These are phyloP conservation scores for Pyrgilauda ruficollis DNA, from an alignment of 2,113 vertebrate species.

Conservation along the genomic window DNA sequence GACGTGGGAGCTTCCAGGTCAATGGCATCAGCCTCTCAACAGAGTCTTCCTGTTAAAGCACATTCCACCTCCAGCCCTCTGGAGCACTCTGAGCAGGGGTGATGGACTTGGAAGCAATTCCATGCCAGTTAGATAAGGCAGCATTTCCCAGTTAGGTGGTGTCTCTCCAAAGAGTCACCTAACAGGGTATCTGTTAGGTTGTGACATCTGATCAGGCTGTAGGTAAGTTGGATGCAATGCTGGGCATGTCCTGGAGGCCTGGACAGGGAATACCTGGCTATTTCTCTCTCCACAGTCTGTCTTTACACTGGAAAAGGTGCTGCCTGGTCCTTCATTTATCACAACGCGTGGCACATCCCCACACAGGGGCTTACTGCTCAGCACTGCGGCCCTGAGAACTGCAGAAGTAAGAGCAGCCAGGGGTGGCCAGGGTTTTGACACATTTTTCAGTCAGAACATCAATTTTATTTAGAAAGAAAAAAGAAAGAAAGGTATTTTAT, in stretches of 20 bases:
- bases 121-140: neutral
- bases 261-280: accelerated
- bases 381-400: neutral
- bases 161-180: neutral
- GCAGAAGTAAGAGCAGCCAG: neutral
- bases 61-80: neutral
- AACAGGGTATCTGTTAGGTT: neutral
- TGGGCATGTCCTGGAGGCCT: neutral
- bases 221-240: accelerated
- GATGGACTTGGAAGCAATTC: neutral
- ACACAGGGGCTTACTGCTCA: neutral
- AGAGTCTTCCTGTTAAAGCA: accelerated
- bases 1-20: neutral
- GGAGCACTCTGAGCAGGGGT: neutral
- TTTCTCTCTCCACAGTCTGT: neutral
- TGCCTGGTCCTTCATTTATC: neutral
- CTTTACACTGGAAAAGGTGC: neutral
- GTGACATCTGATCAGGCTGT: accelerated
- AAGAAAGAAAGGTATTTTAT: neutral
- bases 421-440: neutral
- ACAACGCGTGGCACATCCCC: accelerated
- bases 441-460: neutral
- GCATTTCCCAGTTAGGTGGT: neutral
- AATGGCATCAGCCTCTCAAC: neutral
- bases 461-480: neutral